Conservation (phyloP, 2,888 invertebrate genomes). For the Leucoptera coffeella region DNA sequence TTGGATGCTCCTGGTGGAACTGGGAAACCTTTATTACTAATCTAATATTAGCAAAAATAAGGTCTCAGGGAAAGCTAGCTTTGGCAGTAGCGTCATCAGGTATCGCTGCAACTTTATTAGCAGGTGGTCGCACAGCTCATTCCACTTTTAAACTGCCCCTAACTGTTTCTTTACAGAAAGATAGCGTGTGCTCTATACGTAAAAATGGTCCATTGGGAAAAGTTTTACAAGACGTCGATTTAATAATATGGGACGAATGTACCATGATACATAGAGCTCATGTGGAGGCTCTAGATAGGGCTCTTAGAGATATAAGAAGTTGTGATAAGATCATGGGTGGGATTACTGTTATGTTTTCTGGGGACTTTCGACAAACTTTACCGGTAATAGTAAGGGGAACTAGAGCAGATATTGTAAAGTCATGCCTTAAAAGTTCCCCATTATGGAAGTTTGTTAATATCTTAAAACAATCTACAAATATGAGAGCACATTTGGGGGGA, state of each 20-base stretch:
- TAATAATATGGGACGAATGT: too few species aligned
- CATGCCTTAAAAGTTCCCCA: slow-evolving; percentile 6
- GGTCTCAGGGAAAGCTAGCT: too few species aligned
- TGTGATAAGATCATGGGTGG: slow-evolving; percentile 9
- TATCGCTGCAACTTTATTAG: too few species aligned
- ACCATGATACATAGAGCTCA: too few species aligned
- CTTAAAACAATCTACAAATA: slow-evolving; percentile 8
- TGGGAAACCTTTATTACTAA: slow-evolving; percentile 1
- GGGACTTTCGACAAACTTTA: too few species aligned
- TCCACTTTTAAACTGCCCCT: slow-evolving; percentile 2
- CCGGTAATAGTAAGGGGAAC: slow-evolving; percentile 8
- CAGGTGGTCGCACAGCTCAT: too few species aligned
- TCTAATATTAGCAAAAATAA: slow-evolving; percentile 3
- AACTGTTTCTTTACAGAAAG: neutral
- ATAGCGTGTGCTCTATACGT: neutral
- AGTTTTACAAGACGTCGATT: slow-evolving; percentile 8
- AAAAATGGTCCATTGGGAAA: slow-evolving; percentile 1
- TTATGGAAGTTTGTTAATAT: too few species aligned
- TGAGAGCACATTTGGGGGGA: too few species aligned
- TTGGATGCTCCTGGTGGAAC: too few species aligned
- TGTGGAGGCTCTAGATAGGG: too few species aligned
- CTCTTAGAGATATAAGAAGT: slow-evolving; percentile 9
- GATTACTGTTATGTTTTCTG: slow-evolving; percentile 8
- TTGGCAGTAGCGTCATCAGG: too few species aligned
- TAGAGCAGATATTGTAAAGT: slow-evolving; percentile 8